Evolutionary conservation across 2,113 vertebrate genomes (phyloP).

Genomic region (Tenebrosternarchus preto): DNA sequence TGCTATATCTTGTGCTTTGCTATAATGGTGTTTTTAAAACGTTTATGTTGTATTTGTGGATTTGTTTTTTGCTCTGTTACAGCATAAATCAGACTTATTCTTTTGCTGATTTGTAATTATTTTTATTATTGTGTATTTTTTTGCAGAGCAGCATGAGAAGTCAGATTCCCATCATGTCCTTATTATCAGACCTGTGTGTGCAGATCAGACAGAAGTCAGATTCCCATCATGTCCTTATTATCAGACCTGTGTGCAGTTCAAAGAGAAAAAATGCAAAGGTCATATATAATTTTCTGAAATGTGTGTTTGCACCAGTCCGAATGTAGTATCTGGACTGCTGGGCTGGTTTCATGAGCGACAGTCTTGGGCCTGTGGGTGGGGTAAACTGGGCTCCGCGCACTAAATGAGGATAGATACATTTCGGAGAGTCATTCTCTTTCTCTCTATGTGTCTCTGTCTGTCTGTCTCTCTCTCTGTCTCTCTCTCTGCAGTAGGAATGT

Average conservation of each 20-base stretch:
- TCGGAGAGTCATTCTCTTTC: slow-evolving; percentile 30
- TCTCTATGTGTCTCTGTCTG: no score
- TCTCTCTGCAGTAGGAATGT: slow-evolving; percentile 74
- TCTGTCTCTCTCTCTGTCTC: slow-evolving; percentile 36
- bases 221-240: slow-evolving; percentile 28
- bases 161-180: slow-evolving; percentile 30
- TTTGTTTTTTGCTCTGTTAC: neutral
- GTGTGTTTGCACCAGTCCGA: slow-evolving; percentile 2
- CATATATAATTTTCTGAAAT: neutral
- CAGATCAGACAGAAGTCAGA: neutral
- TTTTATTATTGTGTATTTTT: neutral
- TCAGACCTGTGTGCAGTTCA: slow-evolving; percentile 2
- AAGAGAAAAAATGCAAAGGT: neutral
- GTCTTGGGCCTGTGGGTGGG: neutral
- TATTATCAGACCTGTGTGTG: neutral
- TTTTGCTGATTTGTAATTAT: slow-evolving; percentile 11
- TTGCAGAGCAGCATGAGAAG: neutral
- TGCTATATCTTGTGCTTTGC: slow-evolving; percentile 7
- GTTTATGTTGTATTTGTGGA: slow-evolving; percentile 2
- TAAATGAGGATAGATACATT: neutral
- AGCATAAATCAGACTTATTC: neutral
- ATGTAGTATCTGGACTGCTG: neutral
- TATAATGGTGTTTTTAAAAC: neutral
- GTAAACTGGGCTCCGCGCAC: neutral
- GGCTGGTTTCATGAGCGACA: neutral